Evolutionary conservation across 2,888 invertebrate species (phyloP).

Genomic region (Apamea epomidion): DNA sequence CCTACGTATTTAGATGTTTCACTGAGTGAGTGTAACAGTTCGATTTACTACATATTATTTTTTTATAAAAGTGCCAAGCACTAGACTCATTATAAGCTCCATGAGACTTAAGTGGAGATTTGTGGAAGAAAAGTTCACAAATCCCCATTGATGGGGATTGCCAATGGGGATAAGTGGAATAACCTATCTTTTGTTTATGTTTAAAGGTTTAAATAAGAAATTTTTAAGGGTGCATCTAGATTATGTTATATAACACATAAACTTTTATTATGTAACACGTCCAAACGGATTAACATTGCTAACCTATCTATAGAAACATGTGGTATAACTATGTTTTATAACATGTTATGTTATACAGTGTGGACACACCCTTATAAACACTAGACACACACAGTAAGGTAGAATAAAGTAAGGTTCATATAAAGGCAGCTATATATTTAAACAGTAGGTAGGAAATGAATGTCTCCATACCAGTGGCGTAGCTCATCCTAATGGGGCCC

Average conservation of each 20-base stretch:
- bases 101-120: not conserved
- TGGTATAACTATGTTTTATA: too few relatives aligned
- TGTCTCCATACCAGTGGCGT: not conserved
- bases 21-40: not conserved
- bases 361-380: not conserved
- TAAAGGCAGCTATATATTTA: not conserved
- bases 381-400: not conserved
- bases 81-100: not conserved
- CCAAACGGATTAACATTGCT: too few relatives aligned
- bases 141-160: not conserved
- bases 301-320: too few relatives aligned
- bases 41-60: too few relatives aligned
- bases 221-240: too few relatives aligned
- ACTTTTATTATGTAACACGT: too few relatives aligned
- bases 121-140: not conserved
- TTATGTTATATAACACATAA: too few relatives aligned
- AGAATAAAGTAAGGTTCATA: not conserved
- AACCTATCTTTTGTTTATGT: not conserved
- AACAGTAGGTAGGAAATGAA: conserved; percentile 1
- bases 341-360: too few relatives aligned
- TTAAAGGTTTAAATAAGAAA: not conserved
- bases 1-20: not conserved
- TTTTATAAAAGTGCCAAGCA: not conserved
- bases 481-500: too few relatives aligned
- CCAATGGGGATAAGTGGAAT: not conserved